A percentile compares a stretch with the other conserved stretches of the same genome.
These are phyloP conservation scores for Idaea biselata DNA, from an alignment of 2,888 invertebrate species.

Conservation along the genomic window DNA sequence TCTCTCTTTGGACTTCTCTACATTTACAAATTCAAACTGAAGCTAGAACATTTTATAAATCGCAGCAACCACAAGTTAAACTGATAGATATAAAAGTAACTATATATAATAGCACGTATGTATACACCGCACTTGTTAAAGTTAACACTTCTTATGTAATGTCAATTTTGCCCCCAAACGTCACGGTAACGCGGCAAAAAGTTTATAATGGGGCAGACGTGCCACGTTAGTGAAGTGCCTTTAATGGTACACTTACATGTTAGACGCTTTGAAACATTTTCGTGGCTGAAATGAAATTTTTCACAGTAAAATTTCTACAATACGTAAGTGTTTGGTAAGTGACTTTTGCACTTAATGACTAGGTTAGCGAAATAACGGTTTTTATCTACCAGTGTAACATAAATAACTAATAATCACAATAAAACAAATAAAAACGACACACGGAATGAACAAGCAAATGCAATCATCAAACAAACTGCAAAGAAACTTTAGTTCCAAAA, in stretches of 20 bases:
- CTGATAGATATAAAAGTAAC: constrained; percentile 1
- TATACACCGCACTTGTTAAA: constrained; percentile 4
- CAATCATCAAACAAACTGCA: no score
- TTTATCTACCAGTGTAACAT: no score
- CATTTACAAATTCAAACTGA: neutral
- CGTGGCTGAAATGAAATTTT: constrained; percentile 11
- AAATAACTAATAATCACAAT: no score
- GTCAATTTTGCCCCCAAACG: constrained; percentile 33
- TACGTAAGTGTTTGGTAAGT: neutral
- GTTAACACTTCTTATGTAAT: constrained; percentile 26
- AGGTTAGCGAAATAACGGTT: neutral
- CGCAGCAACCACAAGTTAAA: neutral
- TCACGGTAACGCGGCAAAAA: constrained; percentile 49
- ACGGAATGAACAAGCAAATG: no score
- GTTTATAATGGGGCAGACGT: constrained; percentile 59
- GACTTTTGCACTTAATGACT: neutral
- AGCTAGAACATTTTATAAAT: neutral
- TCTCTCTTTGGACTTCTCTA: no score
- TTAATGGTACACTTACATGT: constrained; percentile 39
- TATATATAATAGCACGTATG: neutral
- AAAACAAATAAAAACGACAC: no score
- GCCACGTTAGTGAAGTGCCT: constrained; percentile 44
- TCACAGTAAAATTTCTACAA: constrained; percentile 6
- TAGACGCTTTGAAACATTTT: constrained; percentile 14
- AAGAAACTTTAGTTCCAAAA: no score